Evolutionary conservation across 2,888 invertebrate genomes (phyloP).

Genomic region (Laothoe populi): DNA sequence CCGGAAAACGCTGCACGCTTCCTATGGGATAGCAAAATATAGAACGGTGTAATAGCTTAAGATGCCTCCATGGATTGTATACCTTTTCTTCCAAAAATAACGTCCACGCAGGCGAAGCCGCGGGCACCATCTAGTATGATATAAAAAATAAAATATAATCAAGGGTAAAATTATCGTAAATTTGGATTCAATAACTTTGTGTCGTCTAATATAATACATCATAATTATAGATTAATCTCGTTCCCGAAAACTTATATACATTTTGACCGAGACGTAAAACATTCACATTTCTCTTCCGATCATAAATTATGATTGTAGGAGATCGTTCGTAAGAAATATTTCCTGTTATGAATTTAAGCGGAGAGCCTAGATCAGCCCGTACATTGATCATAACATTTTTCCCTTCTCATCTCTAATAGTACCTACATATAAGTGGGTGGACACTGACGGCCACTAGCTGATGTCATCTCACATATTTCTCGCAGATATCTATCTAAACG

Average conservation of each 20-base stretch:
- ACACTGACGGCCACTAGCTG: neutral
- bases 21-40: no score
- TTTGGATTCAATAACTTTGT: neutral
- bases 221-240: neutral
- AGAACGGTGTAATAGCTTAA: no score
- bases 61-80: no score
- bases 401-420: no score
- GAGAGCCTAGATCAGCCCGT: neutral
- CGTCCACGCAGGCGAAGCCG: no score
- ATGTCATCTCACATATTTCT: neutral
- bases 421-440: neutral
- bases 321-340: neutral
- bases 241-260: neutral
- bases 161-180: no score
- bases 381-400: neutral
- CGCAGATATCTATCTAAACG: no score
- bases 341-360: neutral
- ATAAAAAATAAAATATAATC: no score
- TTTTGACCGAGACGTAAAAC: neutral
- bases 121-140: no score
- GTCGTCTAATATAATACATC: neutral
- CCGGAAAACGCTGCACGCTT: no score
- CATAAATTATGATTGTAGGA: constrained; percentile 7
- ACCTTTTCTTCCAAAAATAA: no score
- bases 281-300: neutral